Percentiles rank a stretch among this genome's conserved stretches.
Conservation (phyloP, 1,140 invertebrate species). For the Ips typographus region DNA sequence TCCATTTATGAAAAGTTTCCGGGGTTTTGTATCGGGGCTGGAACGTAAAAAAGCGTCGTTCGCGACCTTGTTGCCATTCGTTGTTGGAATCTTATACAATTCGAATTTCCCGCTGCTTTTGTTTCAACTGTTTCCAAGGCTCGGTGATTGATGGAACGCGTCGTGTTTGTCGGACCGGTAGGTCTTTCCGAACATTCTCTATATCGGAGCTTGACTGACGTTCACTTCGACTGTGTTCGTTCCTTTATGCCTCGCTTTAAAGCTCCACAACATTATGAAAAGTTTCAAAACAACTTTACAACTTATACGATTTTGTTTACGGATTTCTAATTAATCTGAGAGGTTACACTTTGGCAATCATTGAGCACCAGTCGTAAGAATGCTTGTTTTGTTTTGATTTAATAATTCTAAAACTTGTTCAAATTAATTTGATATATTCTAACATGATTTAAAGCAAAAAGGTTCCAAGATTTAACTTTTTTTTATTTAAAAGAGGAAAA, state of each 20-base stretch:
- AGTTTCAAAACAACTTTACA: no score
- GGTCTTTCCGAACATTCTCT: conserved; percentile 41
- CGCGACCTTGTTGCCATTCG: conserved; percentile 34
- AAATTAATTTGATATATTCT: no score
- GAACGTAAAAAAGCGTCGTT: conserved; percentile 43
- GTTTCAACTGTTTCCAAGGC: conserved; percentile 49
- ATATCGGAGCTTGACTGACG: conserved; percentile 31
- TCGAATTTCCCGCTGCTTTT: conserved; percentile 51
- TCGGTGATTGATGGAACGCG: conserved; percentile 50
- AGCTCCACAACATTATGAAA: no score
- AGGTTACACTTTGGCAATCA: no score
- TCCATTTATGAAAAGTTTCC: conserved; percentile 48
- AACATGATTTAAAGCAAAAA: no score
- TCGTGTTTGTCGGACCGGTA: conserved; percentile 49
- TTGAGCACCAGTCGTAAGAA: no score
- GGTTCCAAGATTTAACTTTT: no score
- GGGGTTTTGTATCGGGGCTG: conserved; percentile 44
- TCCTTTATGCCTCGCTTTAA: neutral
- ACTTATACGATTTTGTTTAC: no score
- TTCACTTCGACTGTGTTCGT: conserved; percentile 17
- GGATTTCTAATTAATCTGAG: no score
- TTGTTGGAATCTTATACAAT: conserved; percentile 49
- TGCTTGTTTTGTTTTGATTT: no score
- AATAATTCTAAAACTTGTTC: no score
- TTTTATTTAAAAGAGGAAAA: no score